Base-by-base conservation (phyloP, 2,113 vertebrate genomes). In the Tretioscincus oriximinensis region DNA sequence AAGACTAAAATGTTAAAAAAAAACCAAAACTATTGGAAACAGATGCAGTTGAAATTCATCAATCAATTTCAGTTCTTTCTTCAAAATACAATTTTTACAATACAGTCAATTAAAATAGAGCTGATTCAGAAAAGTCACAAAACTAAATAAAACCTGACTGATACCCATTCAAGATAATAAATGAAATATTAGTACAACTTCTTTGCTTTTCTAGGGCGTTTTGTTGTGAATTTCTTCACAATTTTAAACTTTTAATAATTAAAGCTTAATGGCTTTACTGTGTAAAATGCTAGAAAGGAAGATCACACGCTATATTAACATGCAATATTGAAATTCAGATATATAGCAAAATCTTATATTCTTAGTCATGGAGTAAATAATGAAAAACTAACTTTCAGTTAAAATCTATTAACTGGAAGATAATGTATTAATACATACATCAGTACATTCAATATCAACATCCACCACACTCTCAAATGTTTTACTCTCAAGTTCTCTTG, bases 1-100 rank as follows among this genome's bases (percentile, higher is more conserved):
- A 69, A 49, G 66, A 81, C 80, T 31, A 75, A 75, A 60, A 81
- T 29, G 61, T 47, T 69, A 31, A 63, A 63, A 68, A 69, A 60
- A 6, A 31, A 41, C 29, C 70, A 69, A 63, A 61, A 67, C 10
- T 22, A 24, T 26, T 49, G 67, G 58, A 68, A 78, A 75, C 49
- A 74, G 71, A 75, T 54, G 22, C 26, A 41, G 18, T 63, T 75
- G 74, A 75, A 54, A 75, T 71, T 73, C 26, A 18, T 11, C n/a
- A 63, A 79, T 12, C 67, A 45, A 58, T 35, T 69, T 49, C 49
- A 76, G 60, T 41, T 61, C 65, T 35, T 76, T 12, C 51, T 60
- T 49, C 45, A 81, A 69, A 29, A 20, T 58, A 61, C 14, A 69
- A 35, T 5, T 9, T 75, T n/a, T n/a, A 41, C 60, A 47, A 45